Conservation (phyloP, 2,113 vertebrate genomes). For the Paedocypris sp. region DNA sequence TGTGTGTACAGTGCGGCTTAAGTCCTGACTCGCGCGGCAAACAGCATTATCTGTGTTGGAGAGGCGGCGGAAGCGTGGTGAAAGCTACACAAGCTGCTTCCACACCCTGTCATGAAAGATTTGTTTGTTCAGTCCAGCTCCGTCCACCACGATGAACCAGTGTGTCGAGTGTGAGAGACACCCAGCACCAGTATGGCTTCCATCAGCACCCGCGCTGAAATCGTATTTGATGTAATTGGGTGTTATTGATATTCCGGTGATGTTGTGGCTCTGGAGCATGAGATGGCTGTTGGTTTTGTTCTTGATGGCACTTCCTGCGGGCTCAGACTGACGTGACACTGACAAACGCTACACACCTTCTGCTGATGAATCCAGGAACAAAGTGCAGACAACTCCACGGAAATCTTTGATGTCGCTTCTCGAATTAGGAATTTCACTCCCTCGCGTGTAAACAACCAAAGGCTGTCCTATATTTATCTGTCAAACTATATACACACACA, state of each 20-base stretch:
- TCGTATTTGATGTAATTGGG: background rate
- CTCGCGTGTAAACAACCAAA: conserved; percentile 1
- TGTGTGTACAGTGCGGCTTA: background rate
- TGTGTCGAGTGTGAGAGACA: background rate
- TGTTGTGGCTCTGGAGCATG: background rate
- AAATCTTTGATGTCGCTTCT: conserved; percentile 11
- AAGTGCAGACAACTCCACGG: conserved; percentile 1
- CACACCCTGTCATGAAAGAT: conserved; percentile 13
- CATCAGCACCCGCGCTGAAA: background rate
- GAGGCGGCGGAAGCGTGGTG: background rate
- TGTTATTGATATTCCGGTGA: background rate
- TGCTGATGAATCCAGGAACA: conserved; percentile 20
- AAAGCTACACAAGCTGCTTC: background rate
- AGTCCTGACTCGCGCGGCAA: background rate
- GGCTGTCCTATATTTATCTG: conserved; percentile 21
- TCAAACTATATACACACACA: background rate
- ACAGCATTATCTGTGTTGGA: background rate
- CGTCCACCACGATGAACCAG: conserved; percentile 4
- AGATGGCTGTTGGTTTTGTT: background rate
- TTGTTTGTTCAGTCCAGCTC: conserved; percentile 3
- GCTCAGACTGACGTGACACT: background rate
- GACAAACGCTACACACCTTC: background rate
- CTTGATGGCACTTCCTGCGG: no score
- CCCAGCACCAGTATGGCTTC: background rate
- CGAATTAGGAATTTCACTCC: background rate